A percentile compares a stretch with the other conserved stretches of the same genome.
Conservation (phyloP, 1,140 invertebrate species). For the Leptestheria dahalacensis region DNA sequence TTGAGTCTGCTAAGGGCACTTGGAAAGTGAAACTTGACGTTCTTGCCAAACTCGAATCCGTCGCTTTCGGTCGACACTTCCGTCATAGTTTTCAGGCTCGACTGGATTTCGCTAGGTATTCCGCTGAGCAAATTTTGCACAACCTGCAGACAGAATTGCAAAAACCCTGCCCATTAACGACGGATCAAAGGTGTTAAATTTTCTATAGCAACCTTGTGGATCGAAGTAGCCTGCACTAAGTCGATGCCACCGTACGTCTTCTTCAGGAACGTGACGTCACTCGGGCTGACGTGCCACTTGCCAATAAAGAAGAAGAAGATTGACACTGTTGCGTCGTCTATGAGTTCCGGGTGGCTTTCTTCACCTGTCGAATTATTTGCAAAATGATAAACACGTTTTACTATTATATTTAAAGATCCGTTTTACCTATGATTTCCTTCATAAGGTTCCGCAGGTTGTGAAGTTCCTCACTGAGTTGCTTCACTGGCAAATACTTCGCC, state of each 20-base stretch:
- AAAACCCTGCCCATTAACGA: background rate
- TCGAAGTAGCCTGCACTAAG: slow-evolving; percentile 31
- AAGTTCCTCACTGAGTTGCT: slow-evolving; percentile 17
- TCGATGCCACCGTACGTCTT: slow-evolving; percentile 38
- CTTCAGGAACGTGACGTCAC: slow-evolving; percentile 34
- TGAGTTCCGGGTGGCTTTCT: slow-evolving; percentile 35
- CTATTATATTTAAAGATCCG: no score
- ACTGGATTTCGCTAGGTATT: background rate
- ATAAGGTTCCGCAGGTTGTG: slow-evolving; percentile 12
- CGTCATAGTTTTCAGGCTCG: background rate
- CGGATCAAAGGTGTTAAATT: background rate
- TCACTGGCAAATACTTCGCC: slow-evolving; percentile 1
- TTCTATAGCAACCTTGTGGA: slow-evolving; percentile 34
- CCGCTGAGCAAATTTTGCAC: background rate
- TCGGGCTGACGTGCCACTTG: slow-evolving; percentile 38
- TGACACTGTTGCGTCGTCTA: slow-evolving; percentile 45
- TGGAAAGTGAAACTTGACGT: slow-evolving; percentile 1
- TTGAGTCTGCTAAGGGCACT: background rate
- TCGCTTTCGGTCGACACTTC: background rate
- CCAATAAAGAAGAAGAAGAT: slow-evolving; percentile 42
- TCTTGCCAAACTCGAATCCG: background rate
- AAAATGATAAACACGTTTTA: no score
- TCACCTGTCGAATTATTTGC: slow-evolving; percentile 27
- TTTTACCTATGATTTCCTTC: slow-evolving; percentile 14
- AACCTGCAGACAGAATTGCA: background rate